Conservation (phyloP, 2,797 vertebrate genomes). For the Lophotriccus pileatus region DNA sequence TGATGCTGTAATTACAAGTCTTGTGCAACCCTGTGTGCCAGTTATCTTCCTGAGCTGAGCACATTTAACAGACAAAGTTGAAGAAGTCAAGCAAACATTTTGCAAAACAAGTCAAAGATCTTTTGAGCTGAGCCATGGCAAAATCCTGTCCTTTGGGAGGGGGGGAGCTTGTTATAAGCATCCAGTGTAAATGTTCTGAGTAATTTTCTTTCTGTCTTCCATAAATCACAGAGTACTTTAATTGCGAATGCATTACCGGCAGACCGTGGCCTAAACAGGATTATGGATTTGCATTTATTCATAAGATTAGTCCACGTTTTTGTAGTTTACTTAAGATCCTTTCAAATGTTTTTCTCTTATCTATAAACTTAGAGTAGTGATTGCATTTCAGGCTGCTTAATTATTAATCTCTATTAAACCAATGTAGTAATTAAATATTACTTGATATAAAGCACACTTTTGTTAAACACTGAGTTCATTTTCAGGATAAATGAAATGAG, state of each 20-base stretch:
- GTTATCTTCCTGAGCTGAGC: neutral
- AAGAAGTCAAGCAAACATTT: constrained; percentile 29
- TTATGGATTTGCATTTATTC: constrained; percentile 23
- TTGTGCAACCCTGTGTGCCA: neutral
- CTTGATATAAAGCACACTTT: neutral
- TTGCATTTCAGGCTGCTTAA: neutral
- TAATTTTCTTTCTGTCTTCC: constrained; percentile 39
- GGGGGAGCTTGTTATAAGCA: neutral
- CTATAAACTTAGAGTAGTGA: neutral
- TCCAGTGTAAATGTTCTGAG: neutral
- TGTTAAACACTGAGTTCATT: neutral
- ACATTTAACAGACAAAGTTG: neutral
- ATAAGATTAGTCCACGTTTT: neutral
- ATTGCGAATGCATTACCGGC: constrained; percentile 18
- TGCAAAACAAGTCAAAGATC: constrained; percentile 20
- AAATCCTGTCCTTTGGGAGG: neutral
- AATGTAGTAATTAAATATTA: neutral
- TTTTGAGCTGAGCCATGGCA: neutral
- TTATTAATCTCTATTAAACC: neutral
- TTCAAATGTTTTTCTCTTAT: constrained; percentile 16
- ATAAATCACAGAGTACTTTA: constrained; percentile 53
- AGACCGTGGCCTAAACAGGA: constrained; percentile 13
- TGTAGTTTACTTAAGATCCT: neutral
- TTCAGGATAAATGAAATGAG: neutral
- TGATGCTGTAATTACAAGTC: neutral